These are phyloP conservation scores for Eolophus roseicapilla DNA, from an alignment of 2,113 vertebrate species.

Conservation along the genomic window DNA sequence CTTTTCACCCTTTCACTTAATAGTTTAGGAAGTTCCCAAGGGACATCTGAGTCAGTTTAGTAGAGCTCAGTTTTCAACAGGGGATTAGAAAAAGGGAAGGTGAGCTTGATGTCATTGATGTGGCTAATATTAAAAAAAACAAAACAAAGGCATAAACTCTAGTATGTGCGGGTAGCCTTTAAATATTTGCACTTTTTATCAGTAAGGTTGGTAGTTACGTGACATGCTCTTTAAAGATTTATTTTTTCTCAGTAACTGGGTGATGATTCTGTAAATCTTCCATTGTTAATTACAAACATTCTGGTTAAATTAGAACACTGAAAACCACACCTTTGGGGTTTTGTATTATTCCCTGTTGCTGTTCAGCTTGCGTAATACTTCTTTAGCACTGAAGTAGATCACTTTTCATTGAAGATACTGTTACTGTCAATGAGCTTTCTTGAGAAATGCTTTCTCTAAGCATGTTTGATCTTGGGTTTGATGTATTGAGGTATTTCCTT, in stretches of 20 bases:
- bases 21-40: neutral
- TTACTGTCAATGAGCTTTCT: neutral
- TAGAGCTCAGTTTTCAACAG: neutral
- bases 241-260: neutral
- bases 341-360: neutral
- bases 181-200: neutral
- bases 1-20: neutral
- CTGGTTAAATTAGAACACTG: neutral
- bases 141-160: accelerated
- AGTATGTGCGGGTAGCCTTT: neutral
- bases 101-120: neutral
- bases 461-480: neutral
- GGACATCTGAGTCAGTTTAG: neutral
- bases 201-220: neutral
- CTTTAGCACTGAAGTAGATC: neutral
- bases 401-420: neutral
- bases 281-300: neutral
- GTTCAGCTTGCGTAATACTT: neutral
- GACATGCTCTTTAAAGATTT: neutral
- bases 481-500: neutral
- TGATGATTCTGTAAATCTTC: neutral
- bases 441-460: neutral
- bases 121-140: neutral
- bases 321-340: accelerated
- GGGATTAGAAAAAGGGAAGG: neutral